Conservation (phyloP, 2,113 vertebrate species). For the Rhynchomys soricoides region DNA sequence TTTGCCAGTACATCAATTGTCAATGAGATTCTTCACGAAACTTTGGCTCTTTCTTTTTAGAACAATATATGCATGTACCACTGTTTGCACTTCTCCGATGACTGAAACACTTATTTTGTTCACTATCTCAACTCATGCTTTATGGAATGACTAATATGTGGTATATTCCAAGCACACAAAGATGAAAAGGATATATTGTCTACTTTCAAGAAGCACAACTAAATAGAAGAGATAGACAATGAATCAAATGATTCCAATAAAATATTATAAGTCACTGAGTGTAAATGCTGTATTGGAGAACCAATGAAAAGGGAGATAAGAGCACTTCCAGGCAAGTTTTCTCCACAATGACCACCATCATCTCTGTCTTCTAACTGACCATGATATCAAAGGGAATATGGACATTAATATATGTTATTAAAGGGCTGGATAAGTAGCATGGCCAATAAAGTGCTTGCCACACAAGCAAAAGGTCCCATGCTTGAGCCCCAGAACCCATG, state of each 20-base stretch:
- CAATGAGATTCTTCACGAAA: not conserved
- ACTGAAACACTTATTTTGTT: not conserved
- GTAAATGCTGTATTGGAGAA: not conserved
- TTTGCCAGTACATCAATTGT: no score
- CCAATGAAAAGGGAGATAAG: not conserved
- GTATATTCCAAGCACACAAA: not conserved
- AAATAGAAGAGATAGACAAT: not conserved
- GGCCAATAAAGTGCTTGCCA: not conserved
- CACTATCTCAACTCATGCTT: not conserved
- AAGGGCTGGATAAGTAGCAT: not conserved
- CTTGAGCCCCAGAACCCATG: not conserved
- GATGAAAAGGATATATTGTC: not conserved
- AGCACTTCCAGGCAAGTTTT: not conserved
- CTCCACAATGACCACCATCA: accelerated
- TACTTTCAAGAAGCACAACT: not conserved
- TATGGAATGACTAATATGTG: not conserved
- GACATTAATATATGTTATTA: not conserved
- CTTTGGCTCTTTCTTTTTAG: not conserved
- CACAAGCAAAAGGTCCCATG: not conserved
- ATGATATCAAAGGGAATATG: not conserved
- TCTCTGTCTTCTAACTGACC: not conserved
- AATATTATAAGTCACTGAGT: not conserved
- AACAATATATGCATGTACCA: no score
- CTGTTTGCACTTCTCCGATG: not conserved
- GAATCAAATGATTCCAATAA: not conserved